Base-by-base conservation (phyloP, 2,888 invertebrate species). In the Philereme vetulata region DNA sequence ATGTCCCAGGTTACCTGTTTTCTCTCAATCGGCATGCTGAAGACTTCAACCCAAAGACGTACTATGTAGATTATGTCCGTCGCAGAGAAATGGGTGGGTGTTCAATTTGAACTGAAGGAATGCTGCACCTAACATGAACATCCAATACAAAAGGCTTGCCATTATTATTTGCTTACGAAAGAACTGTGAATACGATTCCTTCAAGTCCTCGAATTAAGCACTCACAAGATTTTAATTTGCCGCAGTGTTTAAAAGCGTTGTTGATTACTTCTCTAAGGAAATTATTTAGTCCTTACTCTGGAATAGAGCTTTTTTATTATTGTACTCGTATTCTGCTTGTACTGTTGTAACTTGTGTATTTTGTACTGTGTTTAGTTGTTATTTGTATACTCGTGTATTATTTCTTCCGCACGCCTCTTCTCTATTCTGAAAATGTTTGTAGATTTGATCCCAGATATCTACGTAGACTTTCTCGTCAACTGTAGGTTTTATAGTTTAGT, bases 41-140 rank as follows among this genome's bases (percentile, higher is more conserved):
- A 78, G 91, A 91, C 83, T 82, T 89, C 85, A 83, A 78, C 71
- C 85, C 86, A 82, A 88, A 90, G 87, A 90, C 91, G 85, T 88
- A 88, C 84, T 92, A 84, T 88, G 84, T 92, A 90, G 91, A 92
- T 84, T 91, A 91, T 88, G 85, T 88, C 76, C 90, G 90, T 84
- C 85, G 84, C 82, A 82, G 91, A 86, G 87, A 90, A 77, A 82
- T 90, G 88, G 92, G 92, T 92, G 91, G 88, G 92, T 91, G 91
- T 88, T 91, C 90, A 90, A 88, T 84, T 87, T 86, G 79, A 83
- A 84, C 81, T 80, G 86, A 87, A 87, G 87, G 88, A 88, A 84
- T 83, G 80, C 76, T 76, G 85, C 88, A 88, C 86, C 67, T 59
- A 70, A 52, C 51, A 58, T 60, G 53, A 62, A 65, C 51, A 54